phyloP scores from a whole-genome alignment of 2,113 vertebrate genomes.

The Paradisaea rubra region DNA sequence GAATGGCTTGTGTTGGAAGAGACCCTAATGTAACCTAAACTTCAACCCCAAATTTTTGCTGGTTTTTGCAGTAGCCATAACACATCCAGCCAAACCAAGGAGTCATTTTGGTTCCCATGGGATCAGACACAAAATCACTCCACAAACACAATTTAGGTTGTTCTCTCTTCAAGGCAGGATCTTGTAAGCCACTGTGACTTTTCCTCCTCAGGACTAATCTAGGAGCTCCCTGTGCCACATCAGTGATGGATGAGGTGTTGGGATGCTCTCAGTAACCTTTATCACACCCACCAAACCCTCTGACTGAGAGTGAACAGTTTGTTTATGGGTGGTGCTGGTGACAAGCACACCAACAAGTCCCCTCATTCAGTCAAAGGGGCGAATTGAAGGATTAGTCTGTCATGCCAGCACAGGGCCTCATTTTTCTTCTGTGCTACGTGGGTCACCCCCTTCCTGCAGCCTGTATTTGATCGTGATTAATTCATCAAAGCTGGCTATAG shows the following conservation, averaged over 20 bases:
- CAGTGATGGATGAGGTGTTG: slow-evolving; percentile 69
- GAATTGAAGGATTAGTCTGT: slow-evolving; percentile 92
- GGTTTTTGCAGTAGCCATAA: not conserved
- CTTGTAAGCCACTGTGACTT: slow-evolving; percentile 62
- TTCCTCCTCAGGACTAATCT: slow-evolving; percentile 63
- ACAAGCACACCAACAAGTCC: slow-evolving; percentile 75
- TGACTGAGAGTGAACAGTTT: slow-evolving; percentile 67
- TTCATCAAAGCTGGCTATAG: slow-evolving; percentile 83
- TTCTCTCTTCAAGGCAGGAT: slow-evolving; percentile 47
- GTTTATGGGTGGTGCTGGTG: slow-evolving; percentile 81
- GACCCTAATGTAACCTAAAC: not conserved
- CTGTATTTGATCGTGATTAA: slow-evolving; percentile 81
- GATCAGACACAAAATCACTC: slow-evolving; percentile 28
- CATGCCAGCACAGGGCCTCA: slow-evolving; percentile 81
- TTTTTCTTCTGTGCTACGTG: slow-evolving; percentile 85
- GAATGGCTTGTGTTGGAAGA: not conserved
- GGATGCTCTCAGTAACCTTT: slow-evolving; percentile 74
- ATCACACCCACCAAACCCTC: slow-evolving; percentile 60
- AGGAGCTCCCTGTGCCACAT: slow-evolving; percentile 55
- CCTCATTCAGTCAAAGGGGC: slow-evolving; percentile 75
- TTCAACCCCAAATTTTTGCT: not conserved
- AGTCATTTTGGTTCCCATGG: not conserved
- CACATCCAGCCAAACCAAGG: not conserved
- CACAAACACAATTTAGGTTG: not conserved
- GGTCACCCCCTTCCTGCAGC: slow-evolving; percentile 57